Percentiles rank a stretch among this genome's conserved stretches.
Conservation (phyloP, 2,888 invertebrate genomes). For the Apotomis betuletana region DNA sequence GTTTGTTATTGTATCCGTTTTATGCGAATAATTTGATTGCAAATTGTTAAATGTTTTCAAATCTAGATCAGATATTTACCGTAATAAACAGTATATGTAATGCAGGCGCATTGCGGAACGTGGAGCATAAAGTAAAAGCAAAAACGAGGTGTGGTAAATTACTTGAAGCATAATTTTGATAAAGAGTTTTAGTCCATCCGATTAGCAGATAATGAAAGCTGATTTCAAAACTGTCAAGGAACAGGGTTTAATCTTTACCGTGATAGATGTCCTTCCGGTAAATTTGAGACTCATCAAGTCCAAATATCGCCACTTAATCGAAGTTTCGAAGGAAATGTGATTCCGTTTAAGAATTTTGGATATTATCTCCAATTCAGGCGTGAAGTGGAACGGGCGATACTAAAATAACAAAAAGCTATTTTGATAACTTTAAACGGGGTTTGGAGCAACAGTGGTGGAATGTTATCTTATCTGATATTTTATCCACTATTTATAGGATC, state of each 20-base stretch:
- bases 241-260: too few species aligned
- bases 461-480: conserved; percentile 11
- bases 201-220: background rate
- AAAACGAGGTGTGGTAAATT: conserved; percentile 6
- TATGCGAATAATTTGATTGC: conserved; percentile 32
- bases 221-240: background rate
- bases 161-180: background rate
- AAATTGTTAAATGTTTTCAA: conserved; percentile 22
- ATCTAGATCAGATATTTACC: conserved; percentile 18
- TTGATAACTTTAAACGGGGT: conserved; percentile 26
- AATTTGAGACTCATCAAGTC: background rate
- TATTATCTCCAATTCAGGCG: conserved; percentile 29
- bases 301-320: background rate
- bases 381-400: conserved; percentile 24
- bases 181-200: background rate
- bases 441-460: conserved; percentile 11
- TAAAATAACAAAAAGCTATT: conserved; percentile 33
- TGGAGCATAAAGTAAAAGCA: conserved; percentile 4
- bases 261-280: background rate
- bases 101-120: conserved; percentile 1
- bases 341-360: conserved; percentile 16
- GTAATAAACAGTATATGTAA: conserved; percentile 11
- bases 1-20: conserved; percentile 30
- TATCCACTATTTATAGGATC: conserved; percentile 15
- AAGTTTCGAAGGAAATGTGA: conserved; percentile 15